Percentiles rank a stretch among this genome's conserved stretches.
phyloP scores from a whole-genome alignment of 2,888 invertebrate species.

The Thelaira solivaga region DNA sequence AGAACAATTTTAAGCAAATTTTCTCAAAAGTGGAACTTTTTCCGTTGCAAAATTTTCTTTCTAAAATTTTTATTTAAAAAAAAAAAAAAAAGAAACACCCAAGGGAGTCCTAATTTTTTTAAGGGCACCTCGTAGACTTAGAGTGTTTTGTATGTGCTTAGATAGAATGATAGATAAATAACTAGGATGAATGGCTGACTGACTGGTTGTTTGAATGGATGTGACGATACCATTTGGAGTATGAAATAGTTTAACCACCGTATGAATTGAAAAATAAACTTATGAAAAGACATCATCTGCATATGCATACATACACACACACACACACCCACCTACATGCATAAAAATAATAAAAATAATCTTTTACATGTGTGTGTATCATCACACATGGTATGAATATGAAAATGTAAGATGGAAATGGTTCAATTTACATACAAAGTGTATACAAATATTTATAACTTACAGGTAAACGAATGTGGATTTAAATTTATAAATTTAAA shows the following conservation, averaged over 20 bases:
- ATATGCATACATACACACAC: background rate
- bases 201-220: constrained; percentile 37
- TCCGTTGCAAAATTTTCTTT: too few species aligned
- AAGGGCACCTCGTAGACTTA: too few species aligned
- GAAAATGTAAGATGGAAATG: background rate
- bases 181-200: constrained; percentile 32
- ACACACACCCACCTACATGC: background rate
- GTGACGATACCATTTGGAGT: constrained; percentile 56
- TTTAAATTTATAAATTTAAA: too few species aligned
- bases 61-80: too few species aligned
- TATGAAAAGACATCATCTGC: constrained; percentile 41
- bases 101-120: too few species aligned
- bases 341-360: background rate
- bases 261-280: constrained; percentile 61
- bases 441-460: background rate
- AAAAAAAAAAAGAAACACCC: too few species aligned
- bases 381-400: background rate
- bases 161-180: constrained; percentile 38
- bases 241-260: constrained; percentile 63
- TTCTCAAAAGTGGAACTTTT: too few species aligned
- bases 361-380: background rate
- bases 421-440: background rate
- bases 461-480: background rate
- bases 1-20: too few species aligned
- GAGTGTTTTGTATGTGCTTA: background rate